Percentiles rank a stretch among this genome's conserved stretches.
These are phyloP conservation scores for Globodera rostochiensis DNA, from an alignment of 1,140 invertebrate genomes.

Conservation along the genomic window DNA sequence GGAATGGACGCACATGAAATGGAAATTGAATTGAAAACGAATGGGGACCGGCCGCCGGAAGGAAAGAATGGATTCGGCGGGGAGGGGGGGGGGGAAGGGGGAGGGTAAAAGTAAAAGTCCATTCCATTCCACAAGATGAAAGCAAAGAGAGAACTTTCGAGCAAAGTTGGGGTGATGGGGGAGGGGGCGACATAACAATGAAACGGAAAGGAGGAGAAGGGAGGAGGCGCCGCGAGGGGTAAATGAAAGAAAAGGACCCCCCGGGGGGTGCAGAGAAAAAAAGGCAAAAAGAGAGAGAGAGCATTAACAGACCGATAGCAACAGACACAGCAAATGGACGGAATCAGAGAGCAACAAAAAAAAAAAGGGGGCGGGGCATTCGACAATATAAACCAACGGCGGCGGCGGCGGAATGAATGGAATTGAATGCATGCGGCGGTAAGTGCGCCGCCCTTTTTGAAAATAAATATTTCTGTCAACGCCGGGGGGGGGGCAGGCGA, in stretches of 20 bases:
- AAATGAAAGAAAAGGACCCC: background rate
- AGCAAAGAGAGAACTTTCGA: background rate
- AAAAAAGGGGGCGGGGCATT: background rate
- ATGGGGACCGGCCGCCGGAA: background rate
- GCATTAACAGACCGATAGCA: background rate
- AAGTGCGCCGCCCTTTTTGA: too few species aligned
- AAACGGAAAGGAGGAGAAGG: background rate
- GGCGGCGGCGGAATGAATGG: too few species aligned
- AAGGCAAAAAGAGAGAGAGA: background rate
- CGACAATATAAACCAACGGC: too few species aligned
- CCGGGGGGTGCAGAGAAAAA: background rate
- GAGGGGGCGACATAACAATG: background rate
- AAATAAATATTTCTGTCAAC: too few species aligned
- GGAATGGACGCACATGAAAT: background rate
- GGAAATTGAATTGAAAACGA: background rate
- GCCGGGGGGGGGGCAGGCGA: background rate
- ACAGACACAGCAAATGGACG: background rate
- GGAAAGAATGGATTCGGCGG: background rate
- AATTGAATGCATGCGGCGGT: too few species aligned
- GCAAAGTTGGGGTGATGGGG: background rate
- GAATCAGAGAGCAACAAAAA: background rate
- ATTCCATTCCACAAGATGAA: background rate
- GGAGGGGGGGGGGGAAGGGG: background rate
- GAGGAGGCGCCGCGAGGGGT: background rate
- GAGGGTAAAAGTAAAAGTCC: background rate